Base-by-base conservation (phyloP, 1,140 invertebrate species). In the Drosophila tani region DNA sequence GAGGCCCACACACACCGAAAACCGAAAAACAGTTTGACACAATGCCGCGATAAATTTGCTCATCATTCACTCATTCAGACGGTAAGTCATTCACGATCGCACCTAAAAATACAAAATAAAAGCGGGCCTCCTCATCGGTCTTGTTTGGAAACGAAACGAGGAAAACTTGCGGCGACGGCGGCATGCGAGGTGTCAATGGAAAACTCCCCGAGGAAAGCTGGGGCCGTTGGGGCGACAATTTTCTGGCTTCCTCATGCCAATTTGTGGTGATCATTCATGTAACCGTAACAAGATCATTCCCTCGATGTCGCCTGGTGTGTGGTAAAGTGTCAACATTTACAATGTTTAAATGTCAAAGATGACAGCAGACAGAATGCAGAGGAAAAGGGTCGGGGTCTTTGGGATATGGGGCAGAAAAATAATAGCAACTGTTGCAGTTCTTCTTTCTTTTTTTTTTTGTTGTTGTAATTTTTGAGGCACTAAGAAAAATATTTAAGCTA, bases 271-370 rank as follows among this genome's bases (percentile, higher is more conserved):
- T 90, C 85, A 90, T 90, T 90, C 86, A 90, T 90, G 85, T 90
- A 88, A 86, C 43, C 71, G 84, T 70, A 90, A 90, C 85, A 82
- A 90, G 85, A 90, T 91, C 85, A 82, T 90, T 90, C 47, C 65
- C 40, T 32, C 60, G 41, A 41, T 47, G 70, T 19, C 68, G 76
- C 53, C 1, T 38, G 53, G 78, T 90, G 82, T 91, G 90, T 91
- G 90, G 79, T 82, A 86, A 91, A 91, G 90, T 91, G 90, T 91
- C 90, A 90, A 91, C 90, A 75, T 90, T 91, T 84, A 91, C 90
- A 87, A 91, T 83, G 84, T 85, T 68, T 60, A 91, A 86, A 90
- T 91, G 91, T 91, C 90, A 91, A 81, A 74, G 43, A 73, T 87
- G 90, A 91, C 90, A 91, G 86, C 59, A 55, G 66, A 56, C 69